Percentiles rank a stretch among this genome's conserved stretches.
phyloP scores from a whole-genome alignment of 2,888 invertebrate genomes.

The Phrixothrix hirtus region DNA sequence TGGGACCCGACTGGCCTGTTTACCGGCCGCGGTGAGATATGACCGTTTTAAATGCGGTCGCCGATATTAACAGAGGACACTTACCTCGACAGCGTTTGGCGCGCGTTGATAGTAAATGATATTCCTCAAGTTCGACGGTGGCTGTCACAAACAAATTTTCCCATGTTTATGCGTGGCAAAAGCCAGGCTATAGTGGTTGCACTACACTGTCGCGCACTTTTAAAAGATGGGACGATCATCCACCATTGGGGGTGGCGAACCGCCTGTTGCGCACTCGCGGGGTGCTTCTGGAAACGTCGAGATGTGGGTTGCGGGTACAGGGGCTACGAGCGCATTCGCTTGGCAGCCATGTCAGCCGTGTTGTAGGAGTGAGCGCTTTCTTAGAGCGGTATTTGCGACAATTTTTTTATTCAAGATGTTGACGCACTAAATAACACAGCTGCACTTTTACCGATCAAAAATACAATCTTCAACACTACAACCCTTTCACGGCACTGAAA shows the following conservation, averaged over 20 bases:
- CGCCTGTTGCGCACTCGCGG: conserved; percentile 34
- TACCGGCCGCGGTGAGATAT: conserved; percentile 18
- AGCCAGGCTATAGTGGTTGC: conserved; percentile 14
- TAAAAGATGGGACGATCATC: conserved; percentile 26
- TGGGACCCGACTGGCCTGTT: conserved; percentile 19
- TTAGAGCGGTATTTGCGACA: conserved; percentile 13
- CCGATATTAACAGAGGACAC: conserved; percentile 38
- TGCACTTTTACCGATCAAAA: conserved; percentile 11
- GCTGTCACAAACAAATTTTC: conserved; percentile 13
- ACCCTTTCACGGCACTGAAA: conserved; percentile 45
- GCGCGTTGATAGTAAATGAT: conserved; percentile 5
- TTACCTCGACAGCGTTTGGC: conserved; percentile 43
- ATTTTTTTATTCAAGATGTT: conserved; percentile 6
- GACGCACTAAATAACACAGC: conserved; percentile 21
- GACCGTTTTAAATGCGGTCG: conserved; percentile 17
- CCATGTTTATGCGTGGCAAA: conserved; percentile 16
- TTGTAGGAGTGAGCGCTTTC: conserved; percentile 32
- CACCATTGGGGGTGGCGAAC: conserved; percentile 28
- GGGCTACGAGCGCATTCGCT: conserved; percentile 31
- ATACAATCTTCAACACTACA: conserved; percentile 21
- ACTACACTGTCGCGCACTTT: conserved; percentile 31
- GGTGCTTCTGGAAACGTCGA: conserved; percentile 30
- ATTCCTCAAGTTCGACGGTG: conserved; percentile 21
- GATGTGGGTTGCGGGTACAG: conserved; percentile 32
- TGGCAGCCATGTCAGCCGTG: conserved; percentile 35